Percentiles rank a stretch among this genome's conserved stretches.
phyloP scores from a whole-genome alignment of 2,888 invertebrate species.

The Ichneumoninae sp. region DNA sequence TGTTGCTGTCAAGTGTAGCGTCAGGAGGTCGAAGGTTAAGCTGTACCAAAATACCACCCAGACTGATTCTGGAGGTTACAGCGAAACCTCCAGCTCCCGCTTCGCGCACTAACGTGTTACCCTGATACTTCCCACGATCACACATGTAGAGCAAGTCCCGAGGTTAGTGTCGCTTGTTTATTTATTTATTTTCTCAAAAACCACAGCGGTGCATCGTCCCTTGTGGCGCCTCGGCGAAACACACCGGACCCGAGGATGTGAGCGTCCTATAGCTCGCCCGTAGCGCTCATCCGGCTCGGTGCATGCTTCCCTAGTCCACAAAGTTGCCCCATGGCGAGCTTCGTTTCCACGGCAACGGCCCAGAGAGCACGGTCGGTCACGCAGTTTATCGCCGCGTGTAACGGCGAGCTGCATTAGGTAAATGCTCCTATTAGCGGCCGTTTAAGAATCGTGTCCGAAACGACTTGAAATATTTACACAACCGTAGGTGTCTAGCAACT shows the following conservation, averaged over 20 bases:
- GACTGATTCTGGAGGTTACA: not conserved
- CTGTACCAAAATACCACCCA: conserved; percentile 20
- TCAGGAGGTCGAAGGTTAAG: conserved; percentile 1
- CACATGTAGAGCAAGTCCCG: conserved; percentile 75
- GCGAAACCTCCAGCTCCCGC: conserved; percentile 26
- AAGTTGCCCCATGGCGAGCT: conserved; percentile 73
- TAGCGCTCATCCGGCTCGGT: conserved; percentile 30
- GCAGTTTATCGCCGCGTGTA: not conserved
- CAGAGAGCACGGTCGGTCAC: not conserved
- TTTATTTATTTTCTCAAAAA: not conserved
- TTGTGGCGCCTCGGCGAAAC: not conserved
- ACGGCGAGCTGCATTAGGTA: not conserved
- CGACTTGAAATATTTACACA: no score
- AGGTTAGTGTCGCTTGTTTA: conserved; percentile 44
- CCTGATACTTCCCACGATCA: conserved; percentile 71
- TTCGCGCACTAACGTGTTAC: conserved; percentile 61
- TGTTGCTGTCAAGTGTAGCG: not conserved
- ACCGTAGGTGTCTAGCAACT: no score
- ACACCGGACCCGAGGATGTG: conserved; percentile 50
- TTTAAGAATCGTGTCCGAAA: no score
- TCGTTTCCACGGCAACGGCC: conserved; percentile 69
- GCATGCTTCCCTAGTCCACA: conserved; percentile 72
- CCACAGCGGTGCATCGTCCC: not conserved
- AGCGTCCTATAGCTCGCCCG: conserved; percentile 36
- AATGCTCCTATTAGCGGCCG: no score